Conservation (phyloP, 2,888 invertebrate genomes). For the Tridacna crocea region DNA sequence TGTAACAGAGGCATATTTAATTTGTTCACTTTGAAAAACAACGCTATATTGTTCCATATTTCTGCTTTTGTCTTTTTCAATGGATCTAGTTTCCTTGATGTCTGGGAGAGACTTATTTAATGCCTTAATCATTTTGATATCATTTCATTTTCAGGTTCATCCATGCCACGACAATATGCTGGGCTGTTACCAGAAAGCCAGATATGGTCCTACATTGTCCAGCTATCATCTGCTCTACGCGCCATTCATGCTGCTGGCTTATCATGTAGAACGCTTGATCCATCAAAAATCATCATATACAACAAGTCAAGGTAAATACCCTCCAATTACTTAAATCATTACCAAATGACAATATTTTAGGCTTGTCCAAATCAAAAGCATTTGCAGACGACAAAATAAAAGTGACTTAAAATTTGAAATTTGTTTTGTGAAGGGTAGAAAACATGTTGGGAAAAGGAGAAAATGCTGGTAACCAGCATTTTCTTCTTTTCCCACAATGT, state of each 20-base stretch:
- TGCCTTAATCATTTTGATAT: too few relatives aligned
- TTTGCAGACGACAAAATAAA: too few relatives aligned
- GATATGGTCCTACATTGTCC: slow-evolving; percentile 98
- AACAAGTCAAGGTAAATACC: slow-evolving; percentile 79
- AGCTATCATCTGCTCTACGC: slow-evolving; percentile 96
- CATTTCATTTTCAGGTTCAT: slow-evolving; percentile 41
- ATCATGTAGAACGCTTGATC: slow-evolving; percentile 93
- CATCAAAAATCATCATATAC: slow-evolving; percentile 91
- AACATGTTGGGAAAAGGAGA: neutral
- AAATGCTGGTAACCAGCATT: neutral
- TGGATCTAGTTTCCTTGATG: too few relatives aligned
- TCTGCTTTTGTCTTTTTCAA: too few relatives aligned
- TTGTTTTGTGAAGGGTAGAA: too few relatives aligned
- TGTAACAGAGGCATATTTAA: too few relatives aligned
- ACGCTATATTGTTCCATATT: too few relatives aligned
- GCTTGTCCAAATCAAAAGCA: too few relatives aligned
- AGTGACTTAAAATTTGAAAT: too few relatives aligned
- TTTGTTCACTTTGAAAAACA: too few relatives aligned
- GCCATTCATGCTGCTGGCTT: slow-evolving; percentile 93
- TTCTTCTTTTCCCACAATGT: neutral
- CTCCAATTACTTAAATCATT: neutral
- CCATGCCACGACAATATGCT: slow-evolving; percentile 87
- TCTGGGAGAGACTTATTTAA: too few relatives aligned
- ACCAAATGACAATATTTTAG: too few relatives aligned
- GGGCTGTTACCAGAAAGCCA: slow-evolving; percentile 93